Conservation (phyloP, 1,140 invertebrate genomes). For the Drosophila elegans region DNA sequence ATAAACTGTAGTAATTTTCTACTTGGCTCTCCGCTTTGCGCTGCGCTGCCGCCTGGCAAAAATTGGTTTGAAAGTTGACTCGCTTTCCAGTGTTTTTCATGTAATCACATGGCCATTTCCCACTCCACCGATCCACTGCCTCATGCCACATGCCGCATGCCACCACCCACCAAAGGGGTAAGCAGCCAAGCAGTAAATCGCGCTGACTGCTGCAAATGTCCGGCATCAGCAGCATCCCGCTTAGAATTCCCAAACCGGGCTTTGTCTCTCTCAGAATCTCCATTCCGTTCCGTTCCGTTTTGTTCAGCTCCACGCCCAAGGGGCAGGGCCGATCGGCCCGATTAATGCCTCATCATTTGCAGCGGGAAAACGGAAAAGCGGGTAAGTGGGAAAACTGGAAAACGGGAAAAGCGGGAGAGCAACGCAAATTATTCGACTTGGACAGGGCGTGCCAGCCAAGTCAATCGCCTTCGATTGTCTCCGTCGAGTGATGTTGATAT, state of each 20-base stretch:
- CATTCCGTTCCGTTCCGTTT: constrained; percentile 29
- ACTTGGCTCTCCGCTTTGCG: constrained; percentile 22
- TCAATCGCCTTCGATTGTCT: constrained; percentile 54
- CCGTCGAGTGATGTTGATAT: constrained; percentile 16
- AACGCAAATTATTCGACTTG: constrained; percentile 59
- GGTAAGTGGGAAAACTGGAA: constrained; percentile 12
- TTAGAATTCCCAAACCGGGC: constrained; percentile 42
- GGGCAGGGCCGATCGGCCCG: constrained; percentile 56
- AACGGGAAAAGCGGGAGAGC: constrained; percentile 16
- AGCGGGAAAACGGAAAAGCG: constrained; percentile 30
- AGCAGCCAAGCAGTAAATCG: constrained; percentile 76
- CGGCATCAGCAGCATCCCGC: constrained; percentile 28
- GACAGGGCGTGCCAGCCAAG: constrained; percentile 39
- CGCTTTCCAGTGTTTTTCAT: constrained; percentile 48
- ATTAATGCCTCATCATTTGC: constrained; percentile 79
- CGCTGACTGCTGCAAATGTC: constrained; percentile 61
- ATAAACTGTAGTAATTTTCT: constrained; percentile 68
- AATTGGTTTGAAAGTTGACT: constrained; percentile 59
- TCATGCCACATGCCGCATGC: neutral
- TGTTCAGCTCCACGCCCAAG: constrained; percentile 59
- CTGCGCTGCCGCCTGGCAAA: constrained; percentile 48
- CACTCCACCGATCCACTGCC: constrained; percentile 19
- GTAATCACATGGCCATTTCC: constrained; percentile 56
- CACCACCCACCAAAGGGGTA: constrained; percentile 23
- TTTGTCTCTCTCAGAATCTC: constrained; percentile 35